Base-by-base conservation (phyloP, 2,113 vertebrate genomes). In the Anarrhichthys ocellatus region DNA sequence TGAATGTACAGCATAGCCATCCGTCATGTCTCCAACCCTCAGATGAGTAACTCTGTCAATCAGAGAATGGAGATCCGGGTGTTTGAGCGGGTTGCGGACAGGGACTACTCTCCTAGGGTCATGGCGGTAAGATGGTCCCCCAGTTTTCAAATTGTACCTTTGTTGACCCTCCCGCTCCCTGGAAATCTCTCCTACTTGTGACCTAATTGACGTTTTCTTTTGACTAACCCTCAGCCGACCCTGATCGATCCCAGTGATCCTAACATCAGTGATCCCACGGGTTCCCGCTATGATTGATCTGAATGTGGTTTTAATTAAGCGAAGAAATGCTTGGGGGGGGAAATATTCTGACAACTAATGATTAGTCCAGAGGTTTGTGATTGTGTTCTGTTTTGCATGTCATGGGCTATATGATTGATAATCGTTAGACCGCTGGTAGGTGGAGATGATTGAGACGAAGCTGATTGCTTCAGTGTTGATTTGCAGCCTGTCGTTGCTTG, bases 31-130 rank as follows among this genome's bases (percentile, higher is more conserved):
- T 94, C 88, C 91, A 90, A 86, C 93, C 94, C 92, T 92, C 95
- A 96, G 96, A 96, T 96, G 92, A 96, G 94, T 96, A 96, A 95
- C 94, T 94, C 92, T 95, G 92, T 96, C 93, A 95, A 94, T 93
- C 95, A 96, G 94, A 96, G 94, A 95, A 95, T 94, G 95, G 96
- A 96, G 93, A 95, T 91, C 91, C 95, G 95, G 86, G 92, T 96
- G 93, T 96, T 96, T 94, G 95, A 96, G 92, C 96, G 94, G 73
- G 91, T 94, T 82, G 90, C 81, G 78, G 95, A 96, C 88, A 95
- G 95, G 90, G 95, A 96, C 90, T 92, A 82, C 91, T 94, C 94
- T 61, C 87, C 94, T 91, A 96, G 95, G 94, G 91, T 93, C 82
- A 89, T 93, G 89, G 95, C 95, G 96, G 96, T 96, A 96, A 96